Percentiles rank a stretch among this genome's conserved stretches.
Evolutionary conservation across 2,797 vertebrate species (phyloP).

Genomic region (Eulemur albifrons): DNA sequence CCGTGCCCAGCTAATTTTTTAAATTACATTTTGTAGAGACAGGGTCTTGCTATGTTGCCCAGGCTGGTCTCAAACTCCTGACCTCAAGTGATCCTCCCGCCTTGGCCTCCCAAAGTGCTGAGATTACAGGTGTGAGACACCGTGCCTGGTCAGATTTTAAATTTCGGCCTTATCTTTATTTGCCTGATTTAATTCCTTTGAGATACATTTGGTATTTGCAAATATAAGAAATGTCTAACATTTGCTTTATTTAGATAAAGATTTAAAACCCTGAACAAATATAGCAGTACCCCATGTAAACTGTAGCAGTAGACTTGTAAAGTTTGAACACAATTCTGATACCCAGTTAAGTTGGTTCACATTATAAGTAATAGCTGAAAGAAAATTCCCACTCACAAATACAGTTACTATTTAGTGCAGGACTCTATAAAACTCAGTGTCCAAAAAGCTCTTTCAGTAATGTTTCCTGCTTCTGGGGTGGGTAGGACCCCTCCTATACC

Average conservation of each 20-base stretch:
- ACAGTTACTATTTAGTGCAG: background rate
- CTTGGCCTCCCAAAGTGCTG: background rate
- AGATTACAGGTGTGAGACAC: background rate
- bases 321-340: background rate
- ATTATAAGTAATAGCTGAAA: background rate
- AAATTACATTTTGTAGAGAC: background rate
- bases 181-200: background rate
- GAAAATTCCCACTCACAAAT: background rate
- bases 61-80: background rate
- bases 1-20: background rate
- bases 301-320: background rate
- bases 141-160: background rate
- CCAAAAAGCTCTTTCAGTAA: background rate
- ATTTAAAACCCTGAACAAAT: background rate
- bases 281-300: background rate
- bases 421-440: background rate
- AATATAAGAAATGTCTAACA: background rate
- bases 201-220: background rate
- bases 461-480: conserved; percentile 37
- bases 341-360: background rate
- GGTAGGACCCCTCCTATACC: background rate
- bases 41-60: background rate
- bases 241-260: background rate
- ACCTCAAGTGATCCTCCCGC: background rate
- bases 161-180: background rate